Evolutionary conservation across 2,888 invertebrate species (phyloP), one percentile per base, ranked within the genome.

Genomic region (Lasioglossum oenotherae): DNA sequence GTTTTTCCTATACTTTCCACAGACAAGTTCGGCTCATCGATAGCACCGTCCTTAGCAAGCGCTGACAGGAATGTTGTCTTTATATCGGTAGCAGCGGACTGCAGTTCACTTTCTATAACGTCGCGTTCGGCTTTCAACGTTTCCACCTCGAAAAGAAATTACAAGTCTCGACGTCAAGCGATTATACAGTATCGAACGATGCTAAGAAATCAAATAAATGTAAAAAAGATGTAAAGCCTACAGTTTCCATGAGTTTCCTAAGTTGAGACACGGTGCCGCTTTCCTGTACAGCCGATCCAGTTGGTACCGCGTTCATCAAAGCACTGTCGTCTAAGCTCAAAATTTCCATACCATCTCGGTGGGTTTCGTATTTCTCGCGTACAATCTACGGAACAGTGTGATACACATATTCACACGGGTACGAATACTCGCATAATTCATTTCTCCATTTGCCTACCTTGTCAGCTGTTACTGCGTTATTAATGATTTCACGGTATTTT

Each of bases 401-500:
- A 41, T 4, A 12, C 10, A 4, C 5, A n/a, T 71, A 12, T n/a
- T 5, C 0, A 71, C 41, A 4, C 10, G 12, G 12, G 23, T 5
- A 38, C 14, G n/a, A n/a, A 14, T 71, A 23, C n/a, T 71, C 4
- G n/a, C 19, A 4, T 35, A 69, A 73, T 76, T 80, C 19, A 44
- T 35, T 35, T 57, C 14, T 44, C 23, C 4, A 12, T 14, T 23
- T 57, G 35, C 27, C 77, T 91, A 97, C 96, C 88, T 95, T 95
- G 91, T 97, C 97, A 44, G 97, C 97, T 79, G 95, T 93, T 67
- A 98, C 97, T 64, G 99, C 99, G 94, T 98, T 99, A 95, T 98
- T 97, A 90, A 99, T 98, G 93, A 99, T 99, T 95, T 97, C 97
- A 64, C 98, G 96, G 96, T 99, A 99, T 95, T 99, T 99, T 92